Percentiles rank a stretch among this genome's conserved stretches.
These are phyloP conservation scores for Lochmaea capreae DNA, from an alignment of 2,888 invertebrate species.

Conservation along the genomic window DNA sequence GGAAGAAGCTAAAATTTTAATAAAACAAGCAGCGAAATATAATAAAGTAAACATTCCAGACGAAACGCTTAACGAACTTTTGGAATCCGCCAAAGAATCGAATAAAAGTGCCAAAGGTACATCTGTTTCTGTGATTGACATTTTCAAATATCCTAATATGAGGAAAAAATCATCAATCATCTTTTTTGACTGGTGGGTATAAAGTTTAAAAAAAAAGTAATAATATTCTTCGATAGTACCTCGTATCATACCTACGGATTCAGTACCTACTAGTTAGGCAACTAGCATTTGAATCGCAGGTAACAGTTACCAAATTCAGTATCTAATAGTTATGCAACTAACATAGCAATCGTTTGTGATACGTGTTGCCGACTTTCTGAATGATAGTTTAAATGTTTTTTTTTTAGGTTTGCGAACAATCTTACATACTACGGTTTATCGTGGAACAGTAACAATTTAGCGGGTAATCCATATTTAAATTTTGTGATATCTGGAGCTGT, in stretches of 20 bases:
- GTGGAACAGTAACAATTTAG: constrained; percentile 79
- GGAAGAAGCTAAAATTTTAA: constrained; percentile 72
- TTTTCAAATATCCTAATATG: constrained; percentile 74
- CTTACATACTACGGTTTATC: constrained; percentile 83
- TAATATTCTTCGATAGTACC: neutral
- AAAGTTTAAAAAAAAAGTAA: constrained; percentile 2
- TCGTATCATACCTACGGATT: neutral
- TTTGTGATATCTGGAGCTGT: constrained; percentile 81
- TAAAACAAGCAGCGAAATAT: constrained; percentile 74
- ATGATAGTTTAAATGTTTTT: neutral
- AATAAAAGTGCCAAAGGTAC: constrained; percentile 40
- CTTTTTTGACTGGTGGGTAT: constrained; percentile 78
- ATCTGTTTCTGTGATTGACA: constrained; percentile 62
- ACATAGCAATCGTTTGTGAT: too few relatives aligned
- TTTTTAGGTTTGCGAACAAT: constrained; percentile 80
- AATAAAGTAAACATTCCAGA: constrained; percentile 72
- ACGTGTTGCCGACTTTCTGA: too few relatives aligned
- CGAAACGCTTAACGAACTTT: constrained; percentile 68
- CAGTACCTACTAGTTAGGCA: neutral
- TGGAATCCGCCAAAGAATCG: constrained; percentile 63
- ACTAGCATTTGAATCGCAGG: too few relatives aligned
- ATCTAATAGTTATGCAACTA: too few relatives aligned
- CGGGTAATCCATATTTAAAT: constrained; percentile 79
- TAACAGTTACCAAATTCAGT: too few relatives aligned
- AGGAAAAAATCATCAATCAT: constrained; percentile 75